Conservation (phyloP, 2,888 invertebrate genomes). For the Syritta pipiens region DNA sequence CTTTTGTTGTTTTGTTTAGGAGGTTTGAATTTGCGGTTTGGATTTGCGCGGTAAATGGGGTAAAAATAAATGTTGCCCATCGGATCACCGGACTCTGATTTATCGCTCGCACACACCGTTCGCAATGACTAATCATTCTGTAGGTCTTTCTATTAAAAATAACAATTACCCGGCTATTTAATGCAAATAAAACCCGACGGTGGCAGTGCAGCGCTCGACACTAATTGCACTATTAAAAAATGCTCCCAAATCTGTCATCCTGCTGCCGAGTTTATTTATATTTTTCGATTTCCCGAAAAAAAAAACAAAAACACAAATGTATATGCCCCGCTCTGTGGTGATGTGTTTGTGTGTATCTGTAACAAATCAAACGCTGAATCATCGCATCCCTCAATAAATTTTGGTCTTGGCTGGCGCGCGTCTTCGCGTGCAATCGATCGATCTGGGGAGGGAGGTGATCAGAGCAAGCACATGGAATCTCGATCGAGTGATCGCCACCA, state of each 20-base stretch:
- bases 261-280: constrained; percentile 51
- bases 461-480: too few relatives aligned
- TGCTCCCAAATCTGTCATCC: constrained; percentile 66
- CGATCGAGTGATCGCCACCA: too few relatives aligned
- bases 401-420: too few relatives aligned
- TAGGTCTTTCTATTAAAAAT: constrained; percentile 58
- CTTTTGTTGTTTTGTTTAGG: constrained; percentile 17
- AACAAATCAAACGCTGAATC: constrained; percentile 57
- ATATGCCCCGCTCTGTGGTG: constrained; percentile 14
- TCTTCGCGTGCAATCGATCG: too few relatives aligned
- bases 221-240: constrained; percentile 68
- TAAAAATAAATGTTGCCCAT: constrained; percentile 53
- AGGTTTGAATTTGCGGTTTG: background rate
- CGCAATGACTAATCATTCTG: constrained; percentile 61
- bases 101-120: constrained; percentile 35
- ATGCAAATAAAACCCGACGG: constrained; percentile 48
- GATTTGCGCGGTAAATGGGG: background rate
- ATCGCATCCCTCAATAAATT: constrained; percentile 57
- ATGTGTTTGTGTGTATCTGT: constrained; percentile 32
- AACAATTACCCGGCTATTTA: constrained; percentile 65
- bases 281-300: constrained; percentile 44
- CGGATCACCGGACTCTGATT: constrained; percentile 52
- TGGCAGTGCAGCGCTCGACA: constrained; percentile 51
- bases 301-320: constrained; percentile 19
- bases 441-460: too few relatives aligned